A percentile compares a stretch with the other conserved stretches of the same genome.
These are phyloP conservation scores for Zaprionus obscuricornis DNA, from an alignment of 2,888 invertebrate species.

Conservation along the genomic window DNA sequence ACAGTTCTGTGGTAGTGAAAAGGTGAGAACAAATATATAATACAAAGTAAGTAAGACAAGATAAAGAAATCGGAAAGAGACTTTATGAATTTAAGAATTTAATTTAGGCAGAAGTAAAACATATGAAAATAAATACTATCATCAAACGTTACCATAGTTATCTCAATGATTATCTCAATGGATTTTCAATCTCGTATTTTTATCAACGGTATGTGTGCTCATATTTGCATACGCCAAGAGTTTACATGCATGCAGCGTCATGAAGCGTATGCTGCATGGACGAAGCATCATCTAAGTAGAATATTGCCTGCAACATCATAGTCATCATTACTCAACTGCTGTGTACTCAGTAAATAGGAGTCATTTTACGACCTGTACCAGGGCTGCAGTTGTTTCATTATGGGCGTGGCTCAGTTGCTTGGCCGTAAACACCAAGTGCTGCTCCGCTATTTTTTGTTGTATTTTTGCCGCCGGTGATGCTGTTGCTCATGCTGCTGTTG, in stretches of 20 bases:
- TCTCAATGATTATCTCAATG: no score
- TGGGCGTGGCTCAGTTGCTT: slow-evolving; percentile 56
- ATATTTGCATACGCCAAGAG: slow-evolving; percentile 72
- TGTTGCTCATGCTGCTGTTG: slow-evolving; percentile 19
- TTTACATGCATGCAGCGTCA: no score
- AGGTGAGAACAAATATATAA: no score
- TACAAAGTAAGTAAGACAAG: no score
- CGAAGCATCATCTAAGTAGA: slow-evolving; percentile 6
- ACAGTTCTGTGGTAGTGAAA: no score
- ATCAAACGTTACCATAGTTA: no score
- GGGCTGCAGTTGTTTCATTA: slow-evolving; percentile 19
- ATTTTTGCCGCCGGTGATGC: slow-evolving; percentile 9
- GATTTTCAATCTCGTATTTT: no score
- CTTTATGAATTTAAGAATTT: no score
- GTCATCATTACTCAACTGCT: slow-evolving; percentile 77
- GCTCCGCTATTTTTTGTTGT: no score
- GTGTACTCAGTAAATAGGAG: slow-evolving; percentile 66
- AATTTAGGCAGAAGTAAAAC: no score
- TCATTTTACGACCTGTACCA: slow-evolving; percentile 69
- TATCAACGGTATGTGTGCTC: slow-evolving; percentile 41
- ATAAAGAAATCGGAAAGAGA: no score
- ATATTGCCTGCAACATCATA: slow-evolving; percentile 56
- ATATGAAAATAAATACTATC: no score
- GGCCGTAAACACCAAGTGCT: slow-evolving; percentile 69
- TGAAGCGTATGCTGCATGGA: slow-evolving; percentile 23